These are phyloP conservation scores for Salvelinus sp. DNA, from an alignment of 2,113 vertebrate genomes.

Conservation along the genomic window DNA sequence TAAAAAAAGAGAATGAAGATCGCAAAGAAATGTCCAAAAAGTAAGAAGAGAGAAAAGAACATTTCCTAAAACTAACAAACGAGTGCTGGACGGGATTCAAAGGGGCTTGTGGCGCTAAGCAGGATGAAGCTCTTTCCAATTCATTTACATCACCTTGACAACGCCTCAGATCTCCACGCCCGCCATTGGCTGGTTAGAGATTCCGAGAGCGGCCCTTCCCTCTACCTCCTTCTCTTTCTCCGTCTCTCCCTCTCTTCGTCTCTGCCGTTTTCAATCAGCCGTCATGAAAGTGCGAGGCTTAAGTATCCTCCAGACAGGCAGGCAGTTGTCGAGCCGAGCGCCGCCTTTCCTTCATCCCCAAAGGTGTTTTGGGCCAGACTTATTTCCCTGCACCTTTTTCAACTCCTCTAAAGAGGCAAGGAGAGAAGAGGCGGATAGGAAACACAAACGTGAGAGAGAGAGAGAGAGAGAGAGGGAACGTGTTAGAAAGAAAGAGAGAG, in stretches of 20 bases:
- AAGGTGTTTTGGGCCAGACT: conserved; percentile 73
- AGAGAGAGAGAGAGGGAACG: conserved; percentile 39
- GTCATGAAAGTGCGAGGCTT: conserved; percentile 78
- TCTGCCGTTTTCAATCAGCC: conserved; percentile 77
- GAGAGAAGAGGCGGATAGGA: conserved; percentile 36
- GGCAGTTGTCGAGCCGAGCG: conserved; percentile 73
- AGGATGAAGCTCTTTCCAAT: conserved; percentile 79
- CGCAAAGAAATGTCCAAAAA: conserved; percentile 35
- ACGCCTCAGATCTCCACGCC: conserved; percentile 73
- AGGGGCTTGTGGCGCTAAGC: conserved; percentile 68
- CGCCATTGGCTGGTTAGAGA: conserved; percentile 64
- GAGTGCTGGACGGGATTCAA: conserved; percentile 68
- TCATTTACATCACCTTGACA: conserved; percentile 84
- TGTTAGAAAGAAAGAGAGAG: conserved; percentile 31
- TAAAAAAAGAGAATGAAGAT: conserved; percentile 29
- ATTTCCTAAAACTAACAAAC: conserved; percentile 73
- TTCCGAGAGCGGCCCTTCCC: conserved; percentile 63
- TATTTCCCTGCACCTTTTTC: conserved; percentile 77
- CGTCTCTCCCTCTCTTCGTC: conserved; percentile 44
- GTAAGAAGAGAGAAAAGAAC: conserved; percentile 48
- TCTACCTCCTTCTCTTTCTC: conserved; percentile 23
- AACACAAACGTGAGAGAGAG: conserved; percentile 44
- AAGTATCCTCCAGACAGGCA: conserved; percentile 79
- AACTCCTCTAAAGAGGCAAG: conserved; percentile 73
- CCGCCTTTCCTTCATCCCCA: conserved; percentile 76